Base-by-base conservation (phyloP, 2,113 vertebrate genomes). In the Elachura formosa region DNA sequence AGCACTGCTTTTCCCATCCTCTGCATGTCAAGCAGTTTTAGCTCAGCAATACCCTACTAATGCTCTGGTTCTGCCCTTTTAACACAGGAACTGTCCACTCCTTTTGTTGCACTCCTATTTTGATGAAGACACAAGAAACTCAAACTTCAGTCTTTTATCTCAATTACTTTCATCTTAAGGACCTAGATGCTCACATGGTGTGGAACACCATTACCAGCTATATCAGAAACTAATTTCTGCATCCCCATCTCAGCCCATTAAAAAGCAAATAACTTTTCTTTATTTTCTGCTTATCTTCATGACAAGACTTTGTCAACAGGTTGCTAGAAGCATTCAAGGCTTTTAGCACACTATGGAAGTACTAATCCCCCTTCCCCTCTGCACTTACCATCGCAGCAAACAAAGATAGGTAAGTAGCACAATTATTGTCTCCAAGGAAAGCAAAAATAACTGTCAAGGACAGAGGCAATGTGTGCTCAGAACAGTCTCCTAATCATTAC, bases 401-500 rank as follows among this genome's bases (percentile, higher is more conserved):
- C 66, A 76, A 75, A 71, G 88, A 88, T 2, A 83, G 93, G 96
- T 89, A 93, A 89, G 89, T 0, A 34, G 58, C 72, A 56, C 67
- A 90, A 95, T 92, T 86, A 83, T 63, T 91, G 85, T 87, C 81
- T 93, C 75, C 63, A 36, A 79, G 46, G 62, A 95, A 91, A 43
- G 22, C 69, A 85, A 89, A 94, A 95, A 89, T 75, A 94, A 91
- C 95, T 91, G 87, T 81, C 75, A 83, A 90, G 85, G 88, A 75
- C 96, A 95, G 91, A 67, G 85, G 90, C 84, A 93, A 45, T 1
- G 46, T 40, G 89, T 72, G 93, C 79, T 82, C 55, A 82, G 84
- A 81, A 71, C 76, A 88, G 78, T 51, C 61, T 89, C 84, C 76
- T 78, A 43, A 79, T 90, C 82, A 84, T 88, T 94, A 90, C 38